phyloP scores from a whole-genome alignment of 2,888 invertebrate genomes.

The Xestoiulus laeticollis region DNA sequence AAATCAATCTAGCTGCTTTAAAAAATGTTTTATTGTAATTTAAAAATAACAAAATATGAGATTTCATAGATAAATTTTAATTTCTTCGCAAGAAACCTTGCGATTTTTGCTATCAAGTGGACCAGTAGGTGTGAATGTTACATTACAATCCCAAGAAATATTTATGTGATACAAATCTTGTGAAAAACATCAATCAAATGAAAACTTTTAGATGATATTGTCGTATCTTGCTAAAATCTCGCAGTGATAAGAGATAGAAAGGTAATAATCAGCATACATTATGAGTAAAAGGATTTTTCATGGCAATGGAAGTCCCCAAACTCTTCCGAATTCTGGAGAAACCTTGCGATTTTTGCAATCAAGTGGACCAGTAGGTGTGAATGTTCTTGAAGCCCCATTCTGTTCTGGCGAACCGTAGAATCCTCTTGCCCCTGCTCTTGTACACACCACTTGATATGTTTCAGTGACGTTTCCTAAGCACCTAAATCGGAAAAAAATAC shows the following conservation, averaged over 20 bases:
- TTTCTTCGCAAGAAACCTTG: neutral
- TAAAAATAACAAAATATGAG: too few species aligned
- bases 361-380: slow-evolving; percentile 46
- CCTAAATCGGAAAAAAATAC: neutral
- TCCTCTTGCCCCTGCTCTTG: slow-evolving; percentile 40
- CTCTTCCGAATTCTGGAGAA: slow-evolving; percentile 45
- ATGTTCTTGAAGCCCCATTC: neutral
- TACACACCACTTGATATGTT: slow-evolving; percentile 12
- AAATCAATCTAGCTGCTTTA: too few species aligned
- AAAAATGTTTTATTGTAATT: too few species aligned
- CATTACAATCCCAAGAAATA: too few species aligned
- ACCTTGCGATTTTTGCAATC: slow-evolving; percentile 35
- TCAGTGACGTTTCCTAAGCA: neutral
- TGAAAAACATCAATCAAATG: too few species aligned
- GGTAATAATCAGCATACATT: too few species aligned
- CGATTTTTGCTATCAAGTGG: slow-evolving; percentile 27
- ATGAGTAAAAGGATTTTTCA: too few species aligned
- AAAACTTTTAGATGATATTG: too few species aligned
- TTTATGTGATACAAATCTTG: too few species aligned
- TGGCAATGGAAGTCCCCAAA: neutral
- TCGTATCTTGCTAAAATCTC: too few species aligned
- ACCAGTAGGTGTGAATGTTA: slow-evolving; percentile 49
- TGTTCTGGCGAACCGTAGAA: slow-evolving; percentile 40
- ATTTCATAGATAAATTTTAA: too few species aligned
- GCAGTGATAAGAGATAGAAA: too few species aligned